phyloP scores from a whole-genome alignment of 2,888 invertebrate species.

The Tigriopus californicus region DNA sequence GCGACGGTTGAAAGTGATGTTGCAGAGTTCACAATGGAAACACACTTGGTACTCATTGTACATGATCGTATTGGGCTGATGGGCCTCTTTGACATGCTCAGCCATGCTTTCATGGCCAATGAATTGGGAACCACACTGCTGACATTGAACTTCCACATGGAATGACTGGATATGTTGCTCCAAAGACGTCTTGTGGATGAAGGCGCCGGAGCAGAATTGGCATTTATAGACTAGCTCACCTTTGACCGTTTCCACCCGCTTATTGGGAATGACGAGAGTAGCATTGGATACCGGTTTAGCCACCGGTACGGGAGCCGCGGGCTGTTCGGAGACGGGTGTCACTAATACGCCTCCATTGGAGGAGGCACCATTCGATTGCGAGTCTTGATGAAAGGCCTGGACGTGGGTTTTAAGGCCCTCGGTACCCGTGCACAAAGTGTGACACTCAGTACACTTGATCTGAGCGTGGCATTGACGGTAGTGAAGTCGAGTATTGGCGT shows the following conservation, averaged over 20 bases:
- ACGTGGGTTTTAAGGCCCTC: neutral
- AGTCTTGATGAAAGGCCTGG: neutral
- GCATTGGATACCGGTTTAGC: too few species aligned
- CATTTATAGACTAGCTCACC: slow-evolving; percentile 1
- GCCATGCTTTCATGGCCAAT: neutral
- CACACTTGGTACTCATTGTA: neutral
- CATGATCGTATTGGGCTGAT: slow-evolving; percentile 6
- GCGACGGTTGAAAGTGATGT: neutral
- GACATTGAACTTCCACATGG: slow-evolving; percentile 6
- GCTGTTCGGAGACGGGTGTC: too few species aligned
- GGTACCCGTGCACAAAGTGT: neutral
- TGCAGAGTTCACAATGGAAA: slow-evolving; percentile 5
- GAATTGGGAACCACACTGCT: slow-evolving; percentile 6
- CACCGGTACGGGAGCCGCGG: too few species aligned
- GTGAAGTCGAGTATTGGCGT: neutral
- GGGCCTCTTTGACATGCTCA: neutral
- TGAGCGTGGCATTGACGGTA: neutral
- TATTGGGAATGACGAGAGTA: too few species aligned
- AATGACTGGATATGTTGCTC: slow-evolving; percentile 4
- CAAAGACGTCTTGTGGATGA: neutral
- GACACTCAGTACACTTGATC: neutral
- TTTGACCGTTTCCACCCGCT: neutral
- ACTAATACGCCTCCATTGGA: too few species aligned
- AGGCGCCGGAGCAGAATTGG: slow-evolving; percentile 10
- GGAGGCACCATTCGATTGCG: too few species aligned